Evolutionary conservation across 2,113 vertebrate genomes (phyloP).

Genomic region (Asarcornis scutulata): DNA sequence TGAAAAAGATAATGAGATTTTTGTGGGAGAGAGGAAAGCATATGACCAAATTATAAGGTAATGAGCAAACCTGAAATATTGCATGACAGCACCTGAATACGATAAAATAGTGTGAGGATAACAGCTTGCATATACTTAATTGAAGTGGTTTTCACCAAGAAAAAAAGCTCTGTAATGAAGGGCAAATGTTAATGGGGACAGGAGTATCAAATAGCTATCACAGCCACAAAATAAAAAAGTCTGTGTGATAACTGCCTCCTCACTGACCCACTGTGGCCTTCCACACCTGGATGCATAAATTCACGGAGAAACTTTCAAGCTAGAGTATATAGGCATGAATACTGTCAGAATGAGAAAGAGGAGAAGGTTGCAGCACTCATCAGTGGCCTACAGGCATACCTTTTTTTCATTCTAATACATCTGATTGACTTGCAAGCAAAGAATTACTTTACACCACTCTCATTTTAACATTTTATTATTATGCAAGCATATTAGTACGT

Average conservation of each 20-base stretch:
- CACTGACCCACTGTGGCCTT: not conserved
- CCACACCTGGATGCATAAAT: not conserved
- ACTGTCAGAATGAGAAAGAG: not conserved
- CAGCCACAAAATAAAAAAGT: not conserved
- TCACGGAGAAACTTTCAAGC: not conserved
- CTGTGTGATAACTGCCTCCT: not conserved
- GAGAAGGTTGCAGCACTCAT: not conserved
- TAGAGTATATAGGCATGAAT: not conserved
- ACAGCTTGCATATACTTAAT: not conserved
- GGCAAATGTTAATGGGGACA: not conserved
- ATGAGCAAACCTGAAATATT: not conserved
- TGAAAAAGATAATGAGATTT: not conserved
- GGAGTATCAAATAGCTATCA: fast-evolving
- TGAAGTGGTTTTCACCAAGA: not conserved
- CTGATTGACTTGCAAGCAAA: not conserved
- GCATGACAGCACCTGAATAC: not conserved
- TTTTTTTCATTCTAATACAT: not conserved
- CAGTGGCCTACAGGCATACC: not conserved
- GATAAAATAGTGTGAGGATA: not conserved
- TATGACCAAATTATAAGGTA: not conserved
- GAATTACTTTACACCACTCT: not conserved
- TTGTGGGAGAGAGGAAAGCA: not conserved
- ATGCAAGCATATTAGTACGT: not conserved
- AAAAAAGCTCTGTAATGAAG: not conserved
- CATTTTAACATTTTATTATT: not conserved